Percentiles rank a stretch among this genome's conserved stretches.
phyloP scores from a whole-genome alignment of 1,140 invertebrate species.

The Probaryconus sp. region DNA sequence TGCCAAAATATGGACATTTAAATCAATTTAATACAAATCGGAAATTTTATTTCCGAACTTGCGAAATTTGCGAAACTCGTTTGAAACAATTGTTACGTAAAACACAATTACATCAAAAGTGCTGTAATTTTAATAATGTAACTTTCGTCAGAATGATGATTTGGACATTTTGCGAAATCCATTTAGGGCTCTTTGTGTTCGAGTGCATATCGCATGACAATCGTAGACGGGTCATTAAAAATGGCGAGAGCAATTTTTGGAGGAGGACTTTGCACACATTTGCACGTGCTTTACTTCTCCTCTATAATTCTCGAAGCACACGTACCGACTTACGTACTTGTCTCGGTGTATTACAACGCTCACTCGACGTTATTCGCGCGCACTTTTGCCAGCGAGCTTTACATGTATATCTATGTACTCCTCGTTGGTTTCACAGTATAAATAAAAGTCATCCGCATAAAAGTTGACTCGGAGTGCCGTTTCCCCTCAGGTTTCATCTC shows the following conservation, averaged over 20 bases:
- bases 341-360: conserved; percentile 27
- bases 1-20: too few relatives aligned
- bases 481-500: conserved; percentile 31
- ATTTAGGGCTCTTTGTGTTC: background rate
- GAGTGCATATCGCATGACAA: conserved; percentile 1
- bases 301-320: conserved; percentile 32
- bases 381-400: conserved; percentile 39
- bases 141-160: too few relatives aligned
- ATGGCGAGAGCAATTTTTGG: conserved; percentile 46
- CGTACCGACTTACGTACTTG: conserved; percentile 34
- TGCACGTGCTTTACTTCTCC: conserved; percentile 29
- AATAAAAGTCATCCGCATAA: conserved; percentile 55
- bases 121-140: too few relatives aligned
- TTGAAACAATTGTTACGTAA: too few relatives aligned
- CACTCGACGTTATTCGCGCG: conserved; percentile 43
- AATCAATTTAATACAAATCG: too few relatives aligned
- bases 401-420: conserved; percentile 28
- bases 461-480: conserved; percentile 40
- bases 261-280: conserved; percentile 3
- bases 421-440: conserved; percentile 33
- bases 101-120: too few relatives aligned
- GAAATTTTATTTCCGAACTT: too few relatives aligned
- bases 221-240: conserved; percentile 33
- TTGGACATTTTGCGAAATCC: conserved; percentile 17
- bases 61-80: too few relatives aligned